These are phyloP conservation scores for Gerris lacustris DNA, from an alignment of 2,888 invertebrate genomes.

Conservation along the genomic window DNA sequence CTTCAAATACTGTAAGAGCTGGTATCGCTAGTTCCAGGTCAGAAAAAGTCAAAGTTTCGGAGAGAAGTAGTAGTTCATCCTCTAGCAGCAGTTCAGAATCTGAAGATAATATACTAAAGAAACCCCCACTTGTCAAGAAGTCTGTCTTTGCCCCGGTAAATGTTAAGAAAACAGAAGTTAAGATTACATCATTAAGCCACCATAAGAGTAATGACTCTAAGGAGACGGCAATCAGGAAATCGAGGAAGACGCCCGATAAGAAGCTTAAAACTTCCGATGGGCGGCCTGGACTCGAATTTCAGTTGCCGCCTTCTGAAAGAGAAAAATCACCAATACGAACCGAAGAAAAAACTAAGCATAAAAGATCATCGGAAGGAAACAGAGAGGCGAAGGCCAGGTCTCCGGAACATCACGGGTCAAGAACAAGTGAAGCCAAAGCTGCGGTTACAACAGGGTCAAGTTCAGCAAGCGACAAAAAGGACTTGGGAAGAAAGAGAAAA, in stretches of 20 bases:
- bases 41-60: conserved; percentile 48
- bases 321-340: conserved; percentile 51
- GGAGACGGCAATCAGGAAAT: conserved; percentile 39
- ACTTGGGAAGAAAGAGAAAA: conserved; percentile 38
- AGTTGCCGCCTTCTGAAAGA: conserved; percentile 62
- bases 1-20: conserved; percentile 22
- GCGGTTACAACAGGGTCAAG: conserved; percentile 10
- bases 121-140: conserved; percentile 29
- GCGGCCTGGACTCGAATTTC: conserved; percentile 58
- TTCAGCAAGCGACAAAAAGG: conserved; percentile 17
- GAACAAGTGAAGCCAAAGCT: neutral
- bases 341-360: conserved; percentile 33
- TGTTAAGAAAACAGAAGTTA: conserved; percentile 8
- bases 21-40: conserved; percentile 29
- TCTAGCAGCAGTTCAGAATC: conserved; percentile 45
- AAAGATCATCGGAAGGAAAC: conserved; percentile 30
- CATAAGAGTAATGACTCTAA: conserved; percentile 24
- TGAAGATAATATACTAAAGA: conserved; percentile 36
- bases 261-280: conserved; percentile 74
- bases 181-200: conserved; percentile 10
- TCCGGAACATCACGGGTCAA: neutral
- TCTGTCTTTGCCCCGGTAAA: conserved; percentile 16
- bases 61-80: conserved; percentile 55
- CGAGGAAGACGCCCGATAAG: conserved; percentile 60
- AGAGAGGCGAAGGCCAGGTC: conserved; percentile 32